Evolutionary conservation across 2,113 vertebrate species (phyloP), one percentile per base, ranked within the genome.

Genomic region (Ifrita kowaldi): DNA sequence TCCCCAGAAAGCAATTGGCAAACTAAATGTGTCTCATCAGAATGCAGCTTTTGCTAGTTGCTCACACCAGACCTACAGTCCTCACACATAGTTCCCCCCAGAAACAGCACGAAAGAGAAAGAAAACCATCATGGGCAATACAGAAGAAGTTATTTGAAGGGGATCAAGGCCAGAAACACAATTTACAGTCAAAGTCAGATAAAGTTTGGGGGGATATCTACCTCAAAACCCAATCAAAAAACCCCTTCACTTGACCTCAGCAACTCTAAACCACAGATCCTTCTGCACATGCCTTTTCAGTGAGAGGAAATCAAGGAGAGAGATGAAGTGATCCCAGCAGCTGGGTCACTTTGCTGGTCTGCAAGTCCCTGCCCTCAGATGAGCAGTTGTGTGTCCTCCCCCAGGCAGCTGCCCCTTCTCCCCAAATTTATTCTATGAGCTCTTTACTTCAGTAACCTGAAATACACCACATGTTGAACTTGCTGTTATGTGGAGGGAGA

Each of bases 221-320:
- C 8, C 3, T 24, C 39, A 82, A 87, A 49, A 62, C 4, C 4
- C 10, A 67, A 9, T 6, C 1, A 21, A 71, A n/a, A 39, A 60
- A 21, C 0, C 2, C 5, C 7, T 3, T 24, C n/a, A 16, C 3
- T 30, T 49, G 1, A 44, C 5, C 9, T 9, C 28, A 73, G 8
- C 7, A 62, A 2, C 18, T 27, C 26, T 22, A 22, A 76, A 69
- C 5, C 7, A 46, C 6, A 57, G 2, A 9, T 12, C 5, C 10
- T 42, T 6, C 15, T 46, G 4, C 21, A 16, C 1, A 7, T 8
- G 17, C 5, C 39, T 67, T 76, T 67, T 69, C 27, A 90, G 12
- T 2, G 4, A 46, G 60, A 77, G 41, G 49, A 63, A 56, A 32
- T 20, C 41, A 18, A 49, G 56, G 27, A 0, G 3, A 30, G 22